Evolutionary conservation across 2,797 vertebrate species (phyloP), one percentile per base, ranked within the genome.

Genomic region (Furcifer pardalis): DNA sequence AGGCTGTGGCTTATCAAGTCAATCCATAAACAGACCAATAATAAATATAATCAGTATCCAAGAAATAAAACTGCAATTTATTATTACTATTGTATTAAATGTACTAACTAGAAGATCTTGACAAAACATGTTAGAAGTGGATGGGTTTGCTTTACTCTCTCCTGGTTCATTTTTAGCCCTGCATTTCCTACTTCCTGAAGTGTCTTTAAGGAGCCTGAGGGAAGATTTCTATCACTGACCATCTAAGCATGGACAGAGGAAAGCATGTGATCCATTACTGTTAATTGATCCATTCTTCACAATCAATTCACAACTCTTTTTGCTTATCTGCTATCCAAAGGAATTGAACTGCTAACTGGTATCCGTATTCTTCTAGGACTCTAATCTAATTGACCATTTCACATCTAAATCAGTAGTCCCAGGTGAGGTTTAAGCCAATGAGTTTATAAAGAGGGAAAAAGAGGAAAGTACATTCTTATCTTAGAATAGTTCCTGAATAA

Each of bases 331-430:
- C 42, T 49, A 25, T 10, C 4, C 52, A 37, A 77, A 66, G 65
- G 40, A 44, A 84, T 23, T 84, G 37, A 77, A 69, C 49, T 37
- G 30, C 49, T 84, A 42, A 76, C 62, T 77, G 42, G 63, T 77
- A 49, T 63, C 21, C 69, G 40, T 44, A 10, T 75, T 49, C 71
- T 62, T 37, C 23, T 35, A 60, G 42, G 40, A 32, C 37, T 69
- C 35, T 52, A 78, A 65, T 35, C 17, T 7, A 83, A 84, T 60
- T 42, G 40, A 69, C 35, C 27, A 27, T 32, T 77, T 77, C 73
- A 77, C 49, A 75, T 65, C 59, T 49, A 66, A 79, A 79, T 49
- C 62, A 82, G 75, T 65, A n/a, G 42, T 21, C 44, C 44, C 13
- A 49, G 49, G 35, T 81, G 37, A 71, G 56, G n/a, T 49, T 65